These are phyloP conservation scores for Peromyscus nudipes DNA, from an alignment of 2,797 vertebrate genomes.

Conservation along the genomic window DNA sequence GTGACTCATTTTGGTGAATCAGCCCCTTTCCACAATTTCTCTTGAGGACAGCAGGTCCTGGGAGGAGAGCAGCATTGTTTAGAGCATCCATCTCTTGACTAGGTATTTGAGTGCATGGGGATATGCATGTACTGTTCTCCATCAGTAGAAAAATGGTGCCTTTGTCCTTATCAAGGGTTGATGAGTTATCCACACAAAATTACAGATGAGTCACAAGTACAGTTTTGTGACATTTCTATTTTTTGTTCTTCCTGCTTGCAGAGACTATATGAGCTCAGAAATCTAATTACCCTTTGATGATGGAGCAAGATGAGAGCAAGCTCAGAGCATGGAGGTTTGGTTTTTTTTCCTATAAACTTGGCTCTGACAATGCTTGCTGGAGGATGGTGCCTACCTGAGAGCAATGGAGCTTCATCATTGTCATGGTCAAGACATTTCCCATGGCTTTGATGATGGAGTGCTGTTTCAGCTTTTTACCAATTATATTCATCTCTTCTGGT, in stretches of 20 bases:
- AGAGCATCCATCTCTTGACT: background rate
- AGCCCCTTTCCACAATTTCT: constrained; percentile 23
- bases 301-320: background rate
- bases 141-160: constrained; percentile 23
- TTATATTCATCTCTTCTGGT: background rate
- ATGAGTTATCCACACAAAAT: constrained; percentile 38
- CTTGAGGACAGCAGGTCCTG: background rate
- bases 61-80: background rate
- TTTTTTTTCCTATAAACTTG: background rate
- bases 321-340: background rate
- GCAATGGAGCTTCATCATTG: background rate
- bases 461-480: background rate
- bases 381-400: background rate
- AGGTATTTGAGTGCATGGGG: background rate
- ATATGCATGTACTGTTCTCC: background rate
- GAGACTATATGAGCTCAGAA: constrained; percentile 44
- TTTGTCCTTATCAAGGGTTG: background rate
- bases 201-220: constrained; percentile 44
- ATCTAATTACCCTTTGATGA: constrained; percentile 34
- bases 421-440: background rate
- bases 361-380: background rate
- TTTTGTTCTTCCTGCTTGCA: constrained; percentile 54
- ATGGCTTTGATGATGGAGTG: background rate
- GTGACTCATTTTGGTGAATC: constrained; percentile 64
- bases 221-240: constrained; percentile 12